phyloP scores from a whole-genome alignment of 2,888 invertebrate species.

The Cryptocheilus praepositus region DNA sequence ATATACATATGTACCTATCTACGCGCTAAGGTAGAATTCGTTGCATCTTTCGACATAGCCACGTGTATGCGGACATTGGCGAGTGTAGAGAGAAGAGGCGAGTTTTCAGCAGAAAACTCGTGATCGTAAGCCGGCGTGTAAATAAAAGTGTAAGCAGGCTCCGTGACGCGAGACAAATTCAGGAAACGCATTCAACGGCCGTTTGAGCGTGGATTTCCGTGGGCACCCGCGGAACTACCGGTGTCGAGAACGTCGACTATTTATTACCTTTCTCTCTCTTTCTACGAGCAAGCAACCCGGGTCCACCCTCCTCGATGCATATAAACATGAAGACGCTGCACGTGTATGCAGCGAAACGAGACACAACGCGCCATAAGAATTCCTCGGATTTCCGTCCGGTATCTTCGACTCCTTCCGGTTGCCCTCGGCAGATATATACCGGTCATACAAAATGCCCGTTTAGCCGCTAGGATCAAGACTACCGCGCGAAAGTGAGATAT shows the following conservation, averaged over 20 bases:
- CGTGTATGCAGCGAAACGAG: conserved; percentile 2
- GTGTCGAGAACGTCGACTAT: conserved; percentile 49
- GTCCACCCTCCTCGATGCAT: conserved; percentile 42
- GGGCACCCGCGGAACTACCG: conserved; percentile 22
- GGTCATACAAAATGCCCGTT: no score
- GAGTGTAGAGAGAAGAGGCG: neutral
- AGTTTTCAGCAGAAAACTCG: neutral
- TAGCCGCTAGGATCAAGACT: no score
- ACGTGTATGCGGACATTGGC: neutral
- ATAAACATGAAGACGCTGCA: conserved; percentile 55
- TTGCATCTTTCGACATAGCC: no score
- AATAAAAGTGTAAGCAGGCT: conserved; percentile 33
- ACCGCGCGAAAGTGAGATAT: no score
- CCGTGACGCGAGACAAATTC: conserved; percentile 30
- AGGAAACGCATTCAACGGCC: conserved; percentile 42
- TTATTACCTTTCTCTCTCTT: conserved; percentile 39
- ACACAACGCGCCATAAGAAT: conserved; percentile 28
- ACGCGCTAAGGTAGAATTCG: no score
- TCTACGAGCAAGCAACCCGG: conserved; percentile 27
- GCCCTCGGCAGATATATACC: conserved; percentile 31
- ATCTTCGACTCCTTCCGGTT: conserved; percentile 20
- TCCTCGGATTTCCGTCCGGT: conserved; percentile 30
- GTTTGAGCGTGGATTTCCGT: conserved; percentile 41
- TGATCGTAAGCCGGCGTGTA: conserved; percentile 30
- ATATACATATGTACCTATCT: no score